Percentiles rank a stretch among this genome's conserved stretches.
Conservation (phyloP, 2,113 vertebrate species). For the Rhinolophus ferrumequinum region DNA sequence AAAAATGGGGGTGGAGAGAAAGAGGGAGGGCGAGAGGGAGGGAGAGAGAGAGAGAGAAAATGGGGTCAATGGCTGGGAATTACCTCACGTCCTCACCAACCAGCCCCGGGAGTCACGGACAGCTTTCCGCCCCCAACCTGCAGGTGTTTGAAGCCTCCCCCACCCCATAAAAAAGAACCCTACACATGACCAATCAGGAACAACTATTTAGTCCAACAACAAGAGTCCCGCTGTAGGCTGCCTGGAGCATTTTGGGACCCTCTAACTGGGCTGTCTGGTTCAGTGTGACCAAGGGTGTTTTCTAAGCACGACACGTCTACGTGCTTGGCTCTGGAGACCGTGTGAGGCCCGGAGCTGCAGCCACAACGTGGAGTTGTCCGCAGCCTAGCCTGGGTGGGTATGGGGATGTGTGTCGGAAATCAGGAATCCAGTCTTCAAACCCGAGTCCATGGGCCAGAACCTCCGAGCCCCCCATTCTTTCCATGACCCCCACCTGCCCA, state of each 20-base stretch:
- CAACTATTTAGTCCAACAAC: constrained; percentile 30
- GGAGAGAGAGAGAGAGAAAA: constrained; percentile 59
- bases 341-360: neutral
- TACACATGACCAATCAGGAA: constrained; percentile 72
- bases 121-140: constrained; percentile 52
- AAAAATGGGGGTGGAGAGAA: constrained; percentile 82
- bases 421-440: neutral
- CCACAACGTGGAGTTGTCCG: neutral
- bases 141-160: constrained; percentile 57
- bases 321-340: neutral
- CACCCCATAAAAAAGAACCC: constrained; percentile 6
- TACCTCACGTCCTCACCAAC: constrained; percentile 55
- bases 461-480: neutral
- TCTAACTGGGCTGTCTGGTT: neutral
- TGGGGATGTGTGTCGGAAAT: neutral
- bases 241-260: constrained; percentile 37
- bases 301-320: neutral
- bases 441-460: neutral
- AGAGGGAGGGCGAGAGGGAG: constrained; percentile 74
- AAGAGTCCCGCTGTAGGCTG: neutral
- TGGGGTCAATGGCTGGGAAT: constrained; percentile 74
- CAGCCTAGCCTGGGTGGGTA: neutral
- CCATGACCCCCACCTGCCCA: neutral
- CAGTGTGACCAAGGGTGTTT: neutral
- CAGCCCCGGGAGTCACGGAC: neutral